These are phyloP conservation scores for Pecten maximus DNA, from an alignment of 2,888 invertebrate genomes.

Conservation along the genomic window DNA sequence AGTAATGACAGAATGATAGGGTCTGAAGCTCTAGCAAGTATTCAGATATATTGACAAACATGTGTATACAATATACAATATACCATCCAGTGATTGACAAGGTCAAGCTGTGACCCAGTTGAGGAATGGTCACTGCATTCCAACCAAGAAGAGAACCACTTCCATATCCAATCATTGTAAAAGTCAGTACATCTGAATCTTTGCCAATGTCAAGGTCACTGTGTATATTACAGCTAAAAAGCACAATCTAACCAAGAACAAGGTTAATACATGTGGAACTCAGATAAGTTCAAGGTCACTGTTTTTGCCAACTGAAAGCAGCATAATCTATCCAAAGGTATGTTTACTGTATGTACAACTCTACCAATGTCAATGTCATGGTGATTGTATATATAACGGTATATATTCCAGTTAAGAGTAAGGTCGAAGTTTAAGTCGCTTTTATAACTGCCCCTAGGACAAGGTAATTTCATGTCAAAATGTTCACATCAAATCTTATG, in stretches of 20 bases:
- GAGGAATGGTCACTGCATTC: neutral
- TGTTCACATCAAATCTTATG: neutral
- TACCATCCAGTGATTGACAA: neutral
- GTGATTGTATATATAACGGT: too few relatives aligned
- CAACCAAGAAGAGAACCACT: neutral
- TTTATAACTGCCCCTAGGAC: neutral
- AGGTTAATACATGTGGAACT: neutral
- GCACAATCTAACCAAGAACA: neutral
- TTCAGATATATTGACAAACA: neutral
- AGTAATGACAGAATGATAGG: neutral
- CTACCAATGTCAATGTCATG: too few relatives aligned
- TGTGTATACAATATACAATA: slow-evolving; percentile 6
- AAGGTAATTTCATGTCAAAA: neutral
- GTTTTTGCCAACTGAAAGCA: neutral
- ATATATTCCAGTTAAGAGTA: neutral
- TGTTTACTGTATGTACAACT: too few relatives aligned
- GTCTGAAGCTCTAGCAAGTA: neutral
- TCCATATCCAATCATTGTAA: too few relatives aligned
- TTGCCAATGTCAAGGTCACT: neutral
- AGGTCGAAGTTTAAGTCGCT: neutral
- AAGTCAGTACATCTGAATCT: too few relatives aligned
- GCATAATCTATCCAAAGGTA: neutral
- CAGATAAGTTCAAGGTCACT: neutral
- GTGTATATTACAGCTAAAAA: too few relatives aligned
- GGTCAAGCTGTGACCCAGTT: neutral